Conservation (phyloP, 2,888 invertebrate genomes). For the Cephus nigrinus region DNA sequence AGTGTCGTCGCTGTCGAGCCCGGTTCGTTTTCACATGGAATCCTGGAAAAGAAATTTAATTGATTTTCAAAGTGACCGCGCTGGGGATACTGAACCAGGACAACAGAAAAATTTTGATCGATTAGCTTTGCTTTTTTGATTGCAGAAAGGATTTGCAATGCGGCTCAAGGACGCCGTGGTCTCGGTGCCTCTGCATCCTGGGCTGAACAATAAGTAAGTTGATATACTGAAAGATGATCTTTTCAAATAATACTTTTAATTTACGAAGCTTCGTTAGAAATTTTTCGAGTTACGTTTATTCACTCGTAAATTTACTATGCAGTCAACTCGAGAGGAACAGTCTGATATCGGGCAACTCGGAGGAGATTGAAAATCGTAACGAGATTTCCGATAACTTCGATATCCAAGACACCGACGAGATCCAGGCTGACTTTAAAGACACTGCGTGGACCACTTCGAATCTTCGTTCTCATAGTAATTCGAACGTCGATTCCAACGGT, state of each 20-base stretch:
- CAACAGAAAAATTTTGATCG: too few species aligned
- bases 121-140: constrained; percentile 15
- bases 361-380: constrained; percentile 44
- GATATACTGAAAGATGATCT: neutral
- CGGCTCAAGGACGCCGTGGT: constrained; percentile 57
- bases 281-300: neutral
- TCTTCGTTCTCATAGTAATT: constrained; percentile 51
- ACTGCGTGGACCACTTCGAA: constrained; percentile 54
- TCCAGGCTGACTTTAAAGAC: constrained; percentile 43
- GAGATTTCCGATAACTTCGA: constrained; percentile 26
- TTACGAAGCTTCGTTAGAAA: neutral
- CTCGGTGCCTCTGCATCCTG: constrained; percentile 51
- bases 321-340: constrained; percentile 52
- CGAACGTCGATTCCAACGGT: constrained; percentile 34
- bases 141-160: constrained; percentile 49
- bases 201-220: constrained; percentile 59
- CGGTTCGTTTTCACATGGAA: too few species aligned
- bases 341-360: constrained; percentile 35
- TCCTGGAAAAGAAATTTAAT: too few species aligned
- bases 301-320: constrained; percentile 20
- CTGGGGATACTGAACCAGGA: too few species aligned
- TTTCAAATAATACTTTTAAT: too few species aligned
- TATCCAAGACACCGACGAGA: constrained; percentile 38
- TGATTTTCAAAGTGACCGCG: too few species aligned
- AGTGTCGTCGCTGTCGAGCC: too few species aligned